Evolutionary conservation across 2,888 invertebrate genomes (phyloP), one percentile per base, ranked within the genome.

Genomic region (Athetis lepigone): DNA sequence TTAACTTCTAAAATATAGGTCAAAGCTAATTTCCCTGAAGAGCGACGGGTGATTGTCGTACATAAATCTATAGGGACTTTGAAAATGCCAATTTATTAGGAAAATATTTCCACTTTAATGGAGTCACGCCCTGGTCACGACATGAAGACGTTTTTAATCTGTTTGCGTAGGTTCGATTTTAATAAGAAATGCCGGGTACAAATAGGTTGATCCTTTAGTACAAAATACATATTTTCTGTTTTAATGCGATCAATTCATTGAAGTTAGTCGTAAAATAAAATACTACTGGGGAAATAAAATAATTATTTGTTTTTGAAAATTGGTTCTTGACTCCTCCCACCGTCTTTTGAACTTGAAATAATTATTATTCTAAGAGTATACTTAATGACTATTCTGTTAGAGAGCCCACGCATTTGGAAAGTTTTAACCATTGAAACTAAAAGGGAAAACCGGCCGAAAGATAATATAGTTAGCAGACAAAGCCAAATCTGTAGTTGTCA

Each of bases 81-180:
- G 70, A 70, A 75, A 49, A 59, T 54, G 57, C 60, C 71, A 73
- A 70, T 73, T 73, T 75, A 70, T 67, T 73, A 72, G 55, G 58
- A 68, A 79, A 79, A 79, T 77, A 77, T 78, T 79, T 66, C 54
- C 60, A 60, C 45, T 70, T 66, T 64, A 73, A 79, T 76, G 46
- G 63, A 79, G 70, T 76, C 77, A 79, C 70, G 78, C 65, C 64
- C 54, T 58, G 65, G 49, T 42, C 51, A 45, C 56, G 73, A 77
- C 69, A 59, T 68, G 61, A 62, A 65, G 63, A 70, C 51, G 67
- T 61, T 79, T 63, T 63, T 73, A 75, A 73, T 73, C 75, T 73
- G 58, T 70, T 72, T 50, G 75, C 52, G 27, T 33, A 9, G 42
- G 33, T 54, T 54, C n/a, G 40, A 37, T 57, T 37, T 55, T 62